phyloP scores from a whole-genome alignment of 2,113 vertebrate genomes.

The Cygnus buccinator region DNA sequence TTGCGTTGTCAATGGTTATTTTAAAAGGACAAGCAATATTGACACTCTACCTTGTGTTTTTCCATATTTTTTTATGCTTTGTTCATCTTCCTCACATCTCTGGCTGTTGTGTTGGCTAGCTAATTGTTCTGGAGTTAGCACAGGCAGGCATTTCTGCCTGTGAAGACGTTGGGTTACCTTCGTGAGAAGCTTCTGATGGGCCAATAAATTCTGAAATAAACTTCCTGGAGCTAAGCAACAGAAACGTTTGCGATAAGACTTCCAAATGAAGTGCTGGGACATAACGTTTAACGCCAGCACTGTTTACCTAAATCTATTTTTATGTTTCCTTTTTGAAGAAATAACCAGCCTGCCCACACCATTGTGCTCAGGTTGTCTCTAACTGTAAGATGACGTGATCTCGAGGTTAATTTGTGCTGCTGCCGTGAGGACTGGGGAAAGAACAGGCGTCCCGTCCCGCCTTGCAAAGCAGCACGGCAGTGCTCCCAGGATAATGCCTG shows the following conservation, averaged over 20 bases:
- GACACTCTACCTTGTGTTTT: neutral
- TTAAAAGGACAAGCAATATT: neutral
- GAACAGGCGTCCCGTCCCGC: neutral
- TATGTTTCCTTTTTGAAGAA: neutral
- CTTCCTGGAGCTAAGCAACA: neutral
- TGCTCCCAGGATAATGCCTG: neutral
- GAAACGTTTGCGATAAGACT: neutral
- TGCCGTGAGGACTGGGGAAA: neutral
- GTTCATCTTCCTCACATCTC: neutral
- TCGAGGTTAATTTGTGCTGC: neutral
- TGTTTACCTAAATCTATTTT: neutral
- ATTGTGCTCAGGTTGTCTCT: neutral
- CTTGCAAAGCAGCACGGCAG: neutral
- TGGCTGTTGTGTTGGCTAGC: neutral
- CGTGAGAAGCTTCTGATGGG: neutral
- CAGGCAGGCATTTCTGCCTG: neutral
- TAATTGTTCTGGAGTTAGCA: neutral
- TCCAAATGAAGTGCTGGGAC: neutral
- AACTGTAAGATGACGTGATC: neutral
- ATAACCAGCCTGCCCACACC: neutral
- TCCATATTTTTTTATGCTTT: neutral
- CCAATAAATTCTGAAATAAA: neutral
- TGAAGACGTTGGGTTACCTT: neutral
- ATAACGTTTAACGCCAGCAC: rapidly evolving
- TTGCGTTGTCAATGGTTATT: neutral